Conservation (phyloP, 2,888 invertebrate genomes). For the Phengaris alcon region DNA sequence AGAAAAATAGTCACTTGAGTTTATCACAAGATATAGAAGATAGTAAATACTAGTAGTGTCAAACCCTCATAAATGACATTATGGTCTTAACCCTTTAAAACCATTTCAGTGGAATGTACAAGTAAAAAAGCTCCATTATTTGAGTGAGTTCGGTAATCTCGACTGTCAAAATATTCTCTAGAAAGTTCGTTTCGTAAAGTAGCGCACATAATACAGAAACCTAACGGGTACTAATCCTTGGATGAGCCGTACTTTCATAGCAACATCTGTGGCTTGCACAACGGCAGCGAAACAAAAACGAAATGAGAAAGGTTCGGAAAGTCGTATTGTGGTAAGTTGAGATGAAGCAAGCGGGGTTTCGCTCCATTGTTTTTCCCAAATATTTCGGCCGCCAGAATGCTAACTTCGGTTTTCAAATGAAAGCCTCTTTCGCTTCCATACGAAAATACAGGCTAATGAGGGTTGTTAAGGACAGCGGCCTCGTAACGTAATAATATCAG, state of each 20-base stretch:
- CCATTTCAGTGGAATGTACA: neutral
- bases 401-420: conserved; percentile 35
- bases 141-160: conserved; percentile 29
- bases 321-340: conserved; percentile 69
- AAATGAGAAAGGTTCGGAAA: conserved; percentile 75
- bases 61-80: too few species aligned
- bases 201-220: conserved; percentile 64
- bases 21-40: too few species aligned
- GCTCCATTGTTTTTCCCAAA: conserved; percentile 38
- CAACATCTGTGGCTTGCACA: conserved; percentile 67
- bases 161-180: conserved; percentile 33
- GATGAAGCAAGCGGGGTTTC: conserved; percentile 52
- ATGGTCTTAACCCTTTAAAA: neutral
- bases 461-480: too few species aligned
- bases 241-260: conserved; percentile 68
- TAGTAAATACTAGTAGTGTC: too few species aligned
- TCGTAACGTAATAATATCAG: too few species aligned
- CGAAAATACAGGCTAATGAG: neutral
- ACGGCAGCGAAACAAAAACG: conserved; percentile 69
- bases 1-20: too few species aligned
- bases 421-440: neutral
- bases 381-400: conserved; percentile 36
- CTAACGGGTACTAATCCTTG: conserved; percentile 72
- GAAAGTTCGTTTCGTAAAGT: conserved; percentile 49
- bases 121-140: neutral